phyloP scores from a whole-genome alignment of 2,113 vertebrate genomes.

The Himantopus leucocephalus region DNA sequence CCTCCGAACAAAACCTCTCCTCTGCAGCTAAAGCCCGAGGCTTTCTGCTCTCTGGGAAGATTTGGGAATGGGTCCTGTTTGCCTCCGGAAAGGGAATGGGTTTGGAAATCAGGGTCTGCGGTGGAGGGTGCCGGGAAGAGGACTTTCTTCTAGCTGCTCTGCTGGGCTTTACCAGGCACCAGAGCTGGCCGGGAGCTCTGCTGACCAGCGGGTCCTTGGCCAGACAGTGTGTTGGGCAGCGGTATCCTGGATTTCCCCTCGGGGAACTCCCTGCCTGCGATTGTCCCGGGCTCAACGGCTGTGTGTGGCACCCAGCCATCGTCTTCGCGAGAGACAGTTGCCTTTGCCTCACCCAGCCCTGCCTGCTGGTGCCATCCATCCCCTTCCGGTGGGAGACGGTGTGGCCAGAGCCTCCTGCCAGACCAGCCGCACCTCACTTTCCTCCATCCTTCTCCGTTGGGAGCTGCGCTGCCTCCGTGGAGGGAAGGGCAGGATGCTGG shows the following conservation, averaged over 20 bases:
- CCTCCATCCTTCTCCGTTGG: not conserved
- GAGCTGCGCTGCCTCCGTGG: not conserved
- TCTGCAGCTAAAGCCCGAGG: not conserved
- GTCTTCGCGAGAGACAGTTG: not conserved
- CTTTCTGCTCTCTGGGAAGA: not conserved
- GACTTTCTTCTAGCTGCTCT: not conserved
- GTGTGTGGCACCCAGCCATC: accelerated
- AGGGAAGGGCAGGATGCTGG: not conserved
- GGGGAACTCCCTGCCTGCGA: not conserved
- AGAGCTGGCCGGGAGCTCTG: not conserved
- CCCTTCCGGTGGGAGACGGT: not conserved
- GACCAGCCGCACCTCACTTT: too few species aligned
- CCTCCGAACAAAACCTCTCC: not conserved
- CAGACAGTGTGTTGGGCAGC: accelerated
- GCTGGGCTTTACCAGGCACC: not conserved
- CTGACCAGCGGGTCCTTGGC: not conserved
- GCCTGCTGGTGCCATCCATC: not conserved
- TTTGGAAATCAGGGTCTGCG: not conserved
- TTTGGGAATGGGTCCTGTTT: not conserved
- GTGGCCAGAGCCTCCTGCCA: not conserved
- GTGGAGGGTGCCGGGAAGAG: not conserved
- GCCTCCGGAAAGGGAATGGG: not conserved
- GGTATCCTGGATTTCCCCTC: not conserved
- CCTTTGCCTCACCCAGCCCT: not conserved
- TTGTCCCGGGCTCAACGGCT: not conserved